Base-by-base conservation (phyloP, 2,888 invertebrate species). In the Drosophila falleni region DNA sequence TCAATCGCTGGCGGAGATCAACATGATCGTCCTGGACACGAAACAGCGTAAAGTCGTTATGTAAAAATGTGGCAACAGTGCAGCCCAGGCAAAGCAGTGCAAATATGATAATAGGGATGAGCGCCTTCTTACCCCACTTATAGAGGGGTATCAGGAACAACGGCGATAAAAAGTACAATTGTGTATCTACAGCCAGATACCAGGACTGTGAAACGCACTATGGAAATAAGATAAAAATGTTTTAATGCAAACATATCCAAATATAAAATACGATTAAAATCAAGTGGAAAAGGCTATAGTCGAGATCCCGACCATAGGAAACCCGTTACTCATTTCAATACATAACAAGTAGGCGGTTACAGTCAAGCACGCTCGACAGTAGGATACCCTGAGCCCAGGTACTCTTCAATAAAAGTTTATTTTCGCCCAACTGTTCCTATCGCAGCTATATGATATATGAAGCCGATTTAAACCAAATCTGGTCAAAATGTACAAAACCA, bases 131-230 rank as follows among this genome's bases (percentile, higher is more conserved):
- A 50, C 92, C 92, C 92, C 92, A 92, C 68, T 91, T 92, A 83
- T 92, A 93, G 26, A 94, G 77, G 0, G 94, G 93, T 62, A 93
- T 93, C 4, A 95, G 90, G 61, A 95, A 90, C 2, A 94, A 73
- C 1, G 94, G 94, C 1, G 94, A 94, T 13, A 94, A 66, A 78
- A 94, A 91, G 80, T 93, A 94, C 41, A 95, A 84, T 81, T 95
- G 95, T 78, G 94, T 94, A 77, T 95, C 95, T 11, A 94, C 94
- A 4, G 94, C 93, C 42, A 95, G 87, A 78, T 94, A 95, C 95
- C 95, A 95, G 0, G 94, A 93, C 77, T 94, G 94, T 31, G 92
- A 91, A 35, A 94, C 83, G 82, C 94, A 95, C 93, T 93, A 50
- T 13, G 51, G 68, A n/a, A 6, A 51, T 49, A 50, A n/a, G 6